Base-by-base conservation (phyloP, 2,888 invertebrate species). In the Gandaritis pyraliata region DNA sequence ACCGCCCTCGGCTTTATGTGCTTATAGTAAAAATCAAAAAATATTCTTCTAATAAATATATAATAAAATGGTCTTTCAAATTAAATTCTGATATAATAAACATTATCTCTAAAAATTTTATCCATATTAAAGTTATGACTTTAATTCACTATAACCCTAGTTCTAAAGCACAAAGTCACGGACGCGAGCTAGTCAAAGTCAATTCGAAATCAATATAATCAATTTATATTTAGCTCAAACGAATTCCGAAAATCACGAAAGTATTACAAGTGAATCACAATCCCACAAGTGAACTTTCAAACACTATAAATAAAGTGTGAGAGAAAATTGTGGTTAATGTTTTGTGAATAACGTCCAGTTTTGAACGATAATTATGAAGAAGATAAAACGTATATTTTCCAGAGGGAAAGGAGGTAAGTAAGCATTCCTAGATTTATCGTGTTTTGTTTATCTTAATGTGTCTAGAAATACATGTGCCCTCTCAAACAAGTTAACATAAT, bases 331-430 rank as follows among this genome's bases (percentile, higher is more conserved):
- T 15, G 48, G 1, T 52, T 39, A 53, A 3, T 30, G 11, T 45
- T 43, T 38, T 39, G 39, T 49, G n/a, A 43, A 60, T 72, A 64
- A 61, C 58, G 58, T 61, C 52, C 55, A 48, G 55, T 61, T 63
- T 57, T 33, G 46, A 61, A 58, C 51, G 51, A 58, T 52, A 70
- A 64, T n/a, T 3, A 91, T 92, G 91, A 92, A 90, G 85, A 88
- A 78, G 70, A 83, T 92, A 18, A 91, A 87, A 73, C 75, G 86
- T 61, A 85, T 91, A 30, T 90, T 90, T 66, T 87, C 88, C 0
- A 74, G 78, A 48, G 85, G 89, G 39, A 90, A 85, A 81, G 84
- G 86, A 72, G 90, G 88, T 86, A 76, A 81, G 76, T n/a, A n/a
- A 23, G 23, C 1, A 33, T 41, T 43, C 12, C 30, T 50, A 29